phyloP scores from a whole-genome alignment of 1,140 invertebrate genomes.

The Cyrtorhinus lividipennis region DNA sequence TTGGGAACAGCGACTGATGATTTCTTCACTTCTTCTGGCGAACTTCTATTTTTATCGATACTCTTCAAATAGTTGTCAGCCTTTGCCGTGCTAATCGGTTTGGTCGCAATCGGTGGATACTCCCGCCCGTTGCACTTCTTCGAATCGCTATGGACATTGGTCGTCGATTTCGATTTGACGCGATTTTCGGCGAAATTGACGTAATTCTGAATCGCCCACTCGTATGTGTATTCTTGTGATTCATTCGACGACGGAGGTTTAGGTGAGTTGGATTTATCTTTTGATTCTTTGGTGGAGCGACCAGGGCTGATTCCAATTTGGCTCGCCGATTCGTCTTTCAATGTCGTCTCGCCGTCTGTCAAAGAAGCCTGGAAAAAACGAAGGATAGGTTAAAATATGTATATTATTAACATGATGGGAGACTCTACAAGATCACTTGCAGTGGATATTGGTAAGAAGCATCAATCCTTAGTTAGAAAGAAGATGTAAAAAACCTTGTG shows the following conservation, averaged over 20 bases:
- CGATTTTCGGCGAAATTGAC: conserved; percentile 46
- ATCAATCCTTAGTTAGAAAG: no score
- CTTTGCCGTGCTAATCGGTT: conserved; percentile 22
- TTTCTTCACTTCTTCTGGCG: conserved; percentile 29
- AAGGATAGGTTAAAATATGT: no score
- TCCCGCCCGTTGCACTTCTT: conserved; percentile 33
- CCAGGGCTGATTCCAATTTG: conserved; percentile 7
- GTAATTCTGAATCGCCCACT: conserved; percentile 70
- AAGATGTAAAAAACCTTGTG: no score
- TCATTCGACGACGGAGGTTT: conserved; percentile 39
- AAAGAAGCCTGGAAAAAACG: background rate
- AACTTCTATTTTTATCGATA: conserved; percentile 28
- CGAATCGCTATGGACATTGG: conserved; percentile 31
- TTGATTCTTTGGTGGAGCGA: conserved; percentile 19
- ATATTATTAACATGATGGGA: no score
- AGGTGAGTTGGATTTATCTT: conserved; percentile 31
- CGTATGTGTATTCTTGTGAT: conserved; percentile 67
- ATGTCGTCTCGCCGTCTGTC: conserved; percentile 1
- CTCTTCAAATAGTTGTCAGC: conserved; percentile 36
- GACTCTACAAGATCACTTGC: background rate
- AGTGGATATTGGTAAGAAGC: no score
- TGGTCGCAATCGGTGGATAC: conserved; percentile 20
- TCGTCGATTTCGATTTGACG: conserved; percentile 24
- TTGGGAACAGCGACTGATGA: conserved; percentile 52
- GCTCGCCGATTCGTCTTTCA: background rate